A percentile compares a stretch with the other conserved stretches of the same genome.
These are phyloP conservation scores for Pangasius mekongensis DNA, from an alignment of 2,797 vertebrate species.

Conservation along the genomic window DNA sequence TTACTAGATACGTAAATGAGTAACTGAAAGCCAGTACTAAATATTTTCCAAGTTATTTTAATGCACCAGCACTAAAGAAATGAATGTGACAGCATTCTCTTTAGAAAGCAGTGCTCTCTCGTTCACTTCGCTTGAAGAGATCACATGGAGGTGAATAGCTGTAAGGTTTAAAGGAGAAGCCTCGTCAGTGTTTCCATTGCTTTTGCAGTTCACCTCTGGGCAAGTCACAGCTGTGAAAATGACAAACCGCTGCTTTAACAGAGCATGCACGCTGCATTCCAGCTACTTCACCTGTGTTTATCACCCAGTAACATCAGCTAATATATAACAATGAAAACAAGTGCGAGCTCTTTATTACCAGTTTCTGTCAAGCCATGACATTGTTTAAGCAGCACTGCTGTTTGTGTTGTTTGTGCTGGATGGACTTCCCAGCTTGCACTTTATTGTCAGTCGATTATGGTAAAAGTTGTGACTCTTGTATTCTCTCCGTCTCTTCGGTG, in stretches of 20 bases:
- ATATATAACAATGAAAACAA: neutral
- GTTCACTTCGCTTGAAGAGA: too few relatives aligned
- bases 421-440: neutral
- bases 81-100: too few relatives aligned
- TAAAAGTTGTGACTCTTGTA: slow-evolving; percentile 1
- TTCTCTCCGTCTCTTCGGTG: slow-evolving; percentile 3
- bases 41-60: too few relatives aligned
- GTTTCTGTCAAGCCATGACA: neutral
- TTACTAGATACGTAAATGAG: neutral
- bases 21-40: neutral
- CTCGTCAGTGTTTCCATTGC: neutral
- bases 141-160: neutral
- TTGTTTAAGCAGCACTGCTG: neutral
- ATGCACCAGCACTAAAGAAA: too few relatives aligned
- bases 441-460: neutral
- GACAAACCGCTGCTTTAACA: neutral
- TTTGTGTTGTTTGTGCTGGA: neutral
- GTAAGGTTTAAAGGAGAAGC: neutral
- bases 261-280: neutral
- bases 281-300: neutral
- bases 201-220: neutral
- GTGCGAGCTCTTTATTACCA: neutral
- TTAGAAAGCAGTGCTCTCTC: too few relatives aligned
- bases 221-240: neutral
- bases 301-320: neutral